Conservation (phyloP, 2,797 vertebrate species). For the Gallinago solitaria region DNA sequence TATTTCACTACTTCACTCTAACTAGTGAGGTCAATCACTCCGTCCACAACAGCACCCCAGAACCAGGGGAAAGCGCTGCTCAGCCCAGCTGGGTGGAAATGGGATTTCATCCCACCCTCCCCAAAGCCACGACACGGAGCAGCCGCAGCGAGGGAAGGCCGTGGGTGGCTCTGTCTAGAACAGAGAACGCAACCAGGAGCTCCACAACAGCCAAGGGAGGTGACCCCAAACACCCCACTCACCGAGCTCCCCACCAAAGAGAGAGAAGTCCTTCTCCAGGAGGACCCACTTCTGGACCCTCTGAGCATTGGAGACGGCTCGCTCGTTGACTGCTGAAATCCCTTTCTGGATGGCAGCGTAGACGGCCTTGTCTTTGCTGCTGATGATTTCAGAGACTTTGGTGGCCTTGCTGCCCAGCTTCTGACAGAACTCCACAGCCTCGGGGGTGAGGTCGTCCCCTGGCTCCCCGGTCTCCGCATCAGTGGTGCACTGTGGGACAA, state of each 20-base stretch:
- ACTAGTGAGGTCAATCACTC: no score
- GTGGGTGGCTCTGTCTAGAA: fast-evolving
- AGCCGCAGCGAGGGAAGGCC: fast-evolving
- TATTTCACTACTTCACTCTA: no score
- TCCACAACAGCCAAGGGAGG: fast-evolving
- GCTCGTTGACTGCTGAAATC: slow-evolving; percentile 82
- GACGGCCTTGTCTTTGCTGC: slow-evolving; percentile 76
- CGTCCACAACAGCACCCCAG: not conserved
- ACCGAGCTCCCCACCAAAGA: slow-evolving; percentile 89
- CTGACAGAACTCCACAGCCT: slow-evolving; percentile 81
- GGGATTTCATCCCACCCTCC: not conserved
- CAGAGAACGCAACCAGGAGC: no score
- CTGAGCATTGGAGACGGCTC: slow-evolving; percentile 85
- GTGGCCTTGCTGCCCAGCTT: slow-evolving; percentile 84
- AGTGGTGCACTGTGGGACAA: slow-evolving; percentile 78
- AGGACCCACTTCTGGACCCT: slow-evolving; percentile 90
- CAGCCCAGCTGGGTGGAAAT: not conserved
- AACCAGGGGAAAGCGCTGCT: fast-evolving
- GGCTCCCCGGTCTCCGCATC: slow-evolving; percentile 79
- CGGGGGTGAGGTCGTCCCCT: slow-evolving; percentile 81
- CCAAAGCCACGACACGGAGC: fast-evolving
- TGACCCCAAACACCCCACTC: slow-evolving; percentile 25
- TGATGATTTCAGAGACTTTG: slow-evolving; percentile 81
- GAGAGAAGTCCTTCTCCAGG: slow-evolving; percentile 88
- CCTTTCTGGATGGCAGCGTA: slow-evolving; percentile 86